Conservation (phyloP, 1,140 invertebrate genomes). For the Liolophura sinensis region DNA sequence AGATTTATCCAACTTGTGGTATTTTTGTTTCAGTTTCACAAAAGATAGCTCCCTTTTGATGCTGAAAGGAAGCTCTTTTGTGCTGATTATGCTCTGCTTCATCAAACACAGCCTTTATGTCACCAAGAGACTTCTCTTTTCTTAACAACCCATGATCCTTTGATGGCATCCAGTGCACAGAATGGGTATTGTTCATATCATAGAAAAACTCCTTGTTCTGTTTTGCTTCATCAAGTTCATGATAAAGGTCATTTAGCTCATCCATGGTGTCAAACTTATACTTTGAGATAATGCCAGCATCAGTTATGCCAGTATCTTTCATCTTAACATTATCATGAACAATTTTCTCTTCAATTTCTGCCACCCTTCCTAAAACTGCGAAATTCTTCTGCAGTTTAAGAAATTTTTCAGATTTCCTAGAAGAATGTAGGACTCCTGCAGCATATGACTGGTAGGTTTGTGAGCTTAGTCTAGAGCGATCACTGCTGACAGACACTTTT, state of each 20-base stretch:
- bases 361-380: slow-evolving; percentile 81
- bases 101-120: slow-evolving; percentile 63
- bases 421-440: slow-evolving; percentile 71
- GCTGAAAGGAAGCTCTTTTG: neutral
- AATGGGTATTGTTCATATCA: slow-evolving; percentile 71
- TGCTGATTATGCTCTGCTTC: slow-evolving; percentile 13
- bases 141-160: slow-evolving; percentile 77
- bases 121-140: slow-evolving; percentile 85
- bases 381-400: slow-evolving; percentile 85
- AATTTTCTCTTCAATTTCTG: slow-evolving; percentile 64
- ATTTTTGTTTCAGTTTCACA: slow-evolving; percentile 22
- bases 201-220: slow-evolving; percentile 83
- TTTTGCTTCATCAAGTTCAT: slow-evolving; percentile 77
- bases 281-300: neutral
- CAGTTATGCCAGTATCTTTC: no score
- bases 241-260: slow-evolving; percentile 77
- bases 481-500: slow-evolving; percentile 40
- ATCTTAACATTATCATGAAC: neutral
- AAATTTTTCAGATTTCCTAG: slow-evolving; percentile 78
- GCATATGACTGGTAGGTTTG: slow-evolving; percentile 56
- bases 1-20: slow-evolving; percentile 20
- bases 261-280: slow-evolving; percentile 79
- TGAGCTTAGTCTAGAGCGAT: slow-evolving; percentile 46
- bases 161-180: slow-evolving; percentile 69
- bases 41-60: slow-evolving; percentile 15